These are phyloP conservation scores for Isurus oxyrinchus DNA, from an alignment of 2,113 vertebrate species.

Conservation along the genomic window DNA sequence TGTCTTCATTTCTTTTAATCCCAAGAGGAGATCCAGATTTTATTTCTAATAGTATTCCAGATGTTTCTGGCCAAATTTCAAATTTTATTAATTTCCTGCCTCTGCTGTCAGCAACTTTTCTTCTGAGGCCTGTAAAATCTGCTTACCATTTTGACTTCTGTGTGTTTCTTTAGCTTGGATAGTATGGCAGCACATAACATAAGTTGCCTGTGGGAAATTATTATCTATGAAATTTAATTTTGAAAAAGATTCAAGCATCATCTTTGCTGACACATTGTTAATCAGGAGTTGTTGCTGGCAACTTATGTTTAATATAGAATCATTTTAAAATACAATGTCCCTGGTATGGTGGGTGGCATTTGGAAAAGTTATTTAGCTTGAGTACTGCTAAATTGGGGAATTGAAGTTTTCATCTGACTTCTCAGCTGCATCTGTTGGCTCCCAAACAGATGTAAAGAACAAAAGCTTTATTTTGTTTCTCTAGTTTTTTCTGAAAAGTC, in stretches of 20 bases:
- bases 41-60: neutral
- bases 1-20: neutral
- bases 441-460: neutral
- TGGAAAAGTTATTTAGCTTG: neutral
- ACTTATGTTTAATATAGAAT: neutral
- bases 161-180: neutral
- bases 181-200: neutral
- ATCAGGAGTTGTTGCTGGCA: neutral
- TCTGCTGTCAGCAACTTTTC: neutral
- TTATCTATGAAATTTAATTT: neutral
- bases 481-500: neutral
- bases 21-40: neutral
- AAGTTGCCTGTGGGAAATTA: neutral
- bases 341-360: neutral
- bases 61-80: neutral
- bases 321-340: neutral
- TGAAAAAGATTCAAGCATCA: neutral
- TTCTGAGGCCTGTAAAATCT: neutral
- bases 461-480: neutral
- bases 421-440: neutral
- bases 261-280: neutral
- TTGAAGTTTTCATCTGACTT: neutral
- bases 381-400: neutral
- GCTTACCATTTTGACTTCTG: neutral
- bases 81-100: neutral